These are phyloP conservation scores for Gryon sp. DNA, from an alignment of 1,140 invertebrate genomes.

Conservation along the genomic window DNA sequence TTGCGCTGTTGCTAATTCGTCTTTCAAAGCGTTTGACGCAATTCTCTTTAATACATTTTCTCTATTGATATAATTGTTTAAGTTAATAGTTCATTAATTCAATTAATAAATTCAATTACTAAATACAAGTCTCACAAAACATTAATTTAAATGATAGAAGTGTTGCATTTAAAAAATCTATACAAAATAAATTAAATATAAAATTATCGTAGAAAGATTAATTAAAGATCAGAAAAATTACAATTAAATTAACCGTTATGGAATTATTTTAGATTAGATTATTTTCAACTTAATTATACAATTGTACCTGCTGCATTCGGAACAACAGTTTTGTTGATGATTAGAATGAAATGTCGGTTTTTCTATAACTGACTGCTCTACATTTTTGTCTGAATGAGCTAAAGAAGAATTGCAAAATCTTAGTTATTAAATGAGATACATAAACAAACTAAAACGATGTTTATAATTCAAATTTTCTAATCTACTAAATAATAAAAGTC, in stretches of 20 bases:
- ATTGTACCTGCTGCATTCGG: conserved; percentile 28
- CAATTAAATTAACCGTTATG: not conserved
- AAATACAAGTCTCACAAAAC: not conserved
- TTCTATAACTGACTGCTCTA: not conserved
- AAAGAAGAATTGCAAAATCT: conserved; percentile 7
- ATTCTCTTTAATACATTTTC: conserved; percentile 40
- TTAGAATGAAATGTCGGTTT: conserved; percentile 14
- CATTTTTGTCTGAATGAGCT: conserved; percentile 15
- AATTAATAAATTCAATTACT: not conserved
- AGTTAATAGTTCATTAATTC: not conserved
- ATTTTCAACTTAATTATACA: not conserved
- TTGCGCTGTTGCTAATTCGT: conserved; percentile 68
- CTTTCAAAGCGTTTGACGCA: conserved; percentile 43
- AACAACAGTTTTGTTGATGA: conserved; percentile 22
- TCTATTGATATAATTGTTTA: conserved; percentile 15
- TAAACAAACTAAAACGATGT: no score
- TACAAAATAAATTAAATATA: conserved; percentile 1
- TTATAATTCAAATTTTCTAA: no score
- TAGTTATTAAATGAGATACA: no score
- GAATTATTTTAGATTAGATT: no score
- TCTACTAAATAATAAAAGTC: not conserved
- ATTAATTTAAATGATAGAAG: no score
- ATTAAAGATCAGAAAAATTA: no score
- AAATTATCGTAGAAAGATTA: no score
- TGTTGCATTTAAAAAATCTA: no score